Conservation (phyloP, 2,888 invertebrate species). For the Oegoconia quadripuncta region DNA sequence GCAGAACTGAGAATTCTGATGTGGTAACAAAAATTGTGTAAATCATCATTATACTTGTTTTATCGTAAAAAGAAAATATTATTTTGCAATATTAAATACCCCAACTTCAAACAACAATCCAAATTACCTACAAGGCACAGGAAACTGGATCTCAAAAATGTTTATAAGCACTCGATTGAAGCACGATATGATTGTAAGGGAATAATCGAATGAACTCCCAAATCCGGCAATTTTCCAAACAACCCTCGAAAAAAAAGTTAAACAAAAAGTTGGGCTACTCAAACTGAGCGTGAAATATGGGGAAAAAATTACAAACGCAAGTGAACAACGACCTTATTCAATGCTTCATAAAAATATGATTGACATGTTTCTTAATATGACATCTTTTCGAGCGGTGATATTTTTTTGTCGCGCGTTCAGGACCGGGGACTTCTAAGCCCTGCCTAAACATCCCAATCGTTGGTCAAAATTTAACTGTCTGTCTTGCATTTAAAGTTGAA, state of each 20-base stretch:
- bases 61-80: neutral
- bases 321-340: slow-evolving; percentile 67
- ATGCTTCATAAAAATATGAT: slow-evolving; percentile 78
- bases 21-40: no score
- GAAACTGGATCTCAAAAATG: slow-evolving; percentile 48
- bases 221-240: slow-evolving; percentile 43
- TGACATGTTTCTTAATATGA: slow-evolving; percentile 79
- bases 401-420: slow-evolving; percentile 72
- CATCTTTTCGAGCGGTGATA: slow-evolving; percentile 76
- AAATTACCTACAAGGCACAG: slow-evolving; percentile 44
- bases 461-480: neutral
- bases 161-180: slow-evolving; percentile 49
- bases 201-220: slow-evolving; percentile 43
- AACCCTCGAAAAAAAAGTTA: slow-evolving; percentile 42
- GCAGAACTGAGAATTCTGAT: no score
- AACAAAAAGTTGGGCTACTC: slow-evolving; percentile 52
- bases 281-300: slow-evolving; percentile 72
- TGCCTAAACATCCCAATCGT: slow-evolving; percentile 11
- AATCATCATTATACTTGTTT: no score
- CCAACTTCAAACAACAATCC: slow-evolving; percentile 29
- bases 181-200: slow-evolving; percentile 35
- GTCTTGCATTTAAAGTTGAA: neutral
- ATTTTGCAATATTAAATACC: slow-evolving; percentile 2
- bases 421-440: slow-evolving; percentile 31
- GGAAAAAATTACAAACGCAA: slow-evolving; percentile 65